A percentile compares a stretch with the other conserved stretches of the same genome.
Conservation (phyloP, 2,113 vertebrate species). For the Cepphus grylle region DNA sequence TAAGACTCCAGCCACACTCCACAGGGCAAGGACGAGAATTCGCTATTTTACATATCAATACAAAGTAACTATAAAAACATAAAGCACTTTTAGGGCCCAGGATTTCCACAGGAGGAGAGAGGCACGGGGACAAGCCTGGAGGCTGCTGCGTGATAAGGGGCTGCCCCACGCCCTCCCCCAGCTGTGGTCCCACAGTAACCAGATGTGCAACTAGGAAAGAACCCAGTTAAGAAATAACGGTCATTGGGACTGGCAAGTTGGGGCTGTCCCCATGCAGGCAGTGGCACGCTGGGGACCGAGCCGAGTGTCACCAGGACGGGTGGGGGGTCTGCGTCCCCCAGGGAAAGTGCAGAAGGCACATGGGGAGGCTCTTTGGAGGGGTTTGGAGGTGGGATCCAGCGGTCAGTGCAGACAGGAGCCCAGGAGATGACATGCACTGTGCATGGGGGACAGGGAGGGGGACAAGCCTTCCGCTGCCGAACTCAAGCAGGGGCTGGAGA, state of each 20-base stretch:
- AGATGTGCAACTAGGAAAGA: constrained; percentile 50
- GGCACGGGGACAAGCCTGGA: constrained; percentile 38
- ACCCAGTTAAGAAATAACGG: not conserved
- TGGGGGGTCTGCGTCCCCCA: not conserved
- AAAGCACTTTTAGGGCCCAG: constrained; percentile 66
- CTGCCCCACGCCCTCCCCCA: not conserved
- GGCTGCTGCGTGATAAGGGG: not conserved
- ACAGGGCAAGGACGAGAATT: constrained; percentile 66
- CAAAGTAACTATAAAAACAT: constrained; percentile 72
- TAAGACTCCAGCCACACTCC: constrained; percentile 62
- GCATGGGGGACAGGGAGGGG: not conserved
- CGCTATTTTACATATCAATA: constrained; percentile 60
- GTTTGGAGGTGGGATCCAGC: not conserved
- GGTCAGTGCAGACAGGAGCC: not conserved
- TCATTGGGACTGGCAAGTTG: not conserved
- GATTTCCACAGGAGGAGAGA: constrained; percentile 54
- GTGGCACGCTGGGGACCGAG: fast-evolving
- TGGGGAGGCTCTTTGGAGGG: constrained; percentile 58
- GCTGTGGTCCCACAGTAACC: constrained; percentile 23
- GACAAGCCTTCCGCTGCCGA: not conserved
- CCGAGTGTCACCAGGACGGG: not conserved
- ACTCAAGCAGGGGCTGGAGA: not conserved
- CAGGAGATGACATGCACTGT: not conserved
- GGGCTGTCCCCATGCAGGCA: not conserved
- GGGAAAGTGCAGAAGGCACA: constrained; percentile 64